Base-by-base conservation (phyloP, 2,888 invertebrate genomes). In the Drosophila pseudotakahashii region DNA sequence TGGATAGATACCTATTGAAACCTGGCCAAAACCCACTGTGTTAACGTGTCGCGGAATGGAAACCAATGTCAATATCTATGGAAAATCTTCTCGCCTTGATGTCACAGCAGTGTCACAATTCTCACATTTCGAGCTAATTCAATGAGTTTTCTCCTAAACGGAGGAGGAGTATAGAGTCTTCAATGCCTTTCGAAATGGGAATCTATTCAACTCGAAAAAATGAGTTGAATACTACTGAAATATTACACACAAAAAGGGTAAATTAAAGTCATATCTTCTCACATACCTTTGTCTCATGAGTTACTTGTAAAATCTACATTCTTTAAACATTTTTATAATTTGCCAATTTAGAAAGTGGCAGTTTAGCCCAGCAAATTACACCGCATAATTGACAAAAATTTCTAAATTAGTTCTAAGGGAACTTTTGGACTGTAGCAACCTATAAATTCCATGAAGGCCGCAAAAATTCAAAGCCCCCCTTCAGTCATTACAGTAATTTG, bases 1-100 rank as follows among this genome's bases (percentile, higher is more conserved):
- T 59, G 61, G 37, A 68, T 19, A 39, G 41, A 60, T 34, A 44
- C 68, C 60, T 69, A 73, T 55, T 63, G 30, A 42, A 48, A 59
- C 36, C 52, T 45, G 51, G 44, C 47, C 51, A 9, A 44, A 61
- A 26, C 51, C 66, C 44, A 11, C 7, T 13, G 32, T 76, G 61
- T 60, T 48, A 41, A 13, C 51, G 60, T 64, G 73, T 53, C 67
- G 42, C 26, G 7, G 36, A 51, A 55, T 64, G 47, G 69, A 66
- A 52, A 58, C 67, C 80, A 82, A 76, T 79, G 79, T 76, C 79
- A 78, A 73, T 80, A 78, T 76, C 66, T 78, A 73, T 83, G 77
- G 77, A 67, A 71, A 75, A 64, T 53, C 37, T 53, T 50, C 59
- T 26, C 41, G 60, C 32, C 39, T 36, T 14, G 45, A 19, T 58